Base-by-base conservation (phyloP, 2,797 vertebrate genomes). In the Remorina albescens region DNA sequence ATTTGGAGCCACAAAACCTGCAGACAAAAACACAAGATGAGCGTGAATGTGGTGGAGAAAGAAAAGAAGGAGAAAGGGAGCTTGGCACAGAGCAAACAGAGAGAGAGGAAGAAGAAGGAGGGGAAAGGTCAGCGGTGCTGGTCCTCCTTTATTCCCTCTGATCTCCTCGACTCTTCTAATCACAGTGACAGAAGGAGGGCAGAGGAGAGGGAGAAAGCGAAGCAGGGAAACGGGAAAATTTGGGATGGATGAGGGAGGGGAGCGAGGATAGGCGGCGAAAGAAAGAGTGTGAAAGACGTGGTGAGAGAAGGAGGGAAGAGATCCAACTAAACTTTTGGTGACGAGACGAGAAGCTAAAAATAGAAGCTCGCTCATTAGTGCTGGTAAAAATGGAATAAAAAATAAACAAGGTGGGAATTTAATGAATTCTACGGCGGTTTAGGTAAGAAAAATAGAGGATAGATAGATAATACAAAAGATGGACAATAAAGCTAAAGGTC, bases 141-240 rank as follows among this genome's bases (percentile, higher is more conserved):
- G 59, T 87, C 71, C 64, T 60, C 69, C 76, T 83, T 82, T 75
- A 76, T 67, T 64, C 74, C 46, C 87, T 92, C 74, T 89, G 90
- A 91, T 92, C 90, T 89, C 76, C 78, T 78, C 71, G 15, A 70
- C 67, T 86, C 66, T 41, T 75, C 70, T 91, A 91, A 91, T 91
- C 84, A 86, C 78, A 47, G 6, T 90, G 90, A 89, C 89, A 91
- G 84, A 89, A 91, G 81, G 83, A 90, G 87, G 88, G 71, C 78
- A 81, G 44, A 54, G 28, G 71, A 86, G 79, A 73, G 70, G 69
- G 58, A 75, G 63, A 82, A 54, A 76, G 69, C 70, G 78, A 89
- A 89, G 81, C 76, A 6, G 71, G 58, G 57, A 73, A 71, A 62
- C 18, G 4, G 60, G 4, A 57, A 80, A 37, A 74, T 74, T 34